These are phyloP conservation scores for Polymixis flavicincta DNA, from an alignment of 2,888 invertebrate genomes.

Conservation along the genomic window DNA sequence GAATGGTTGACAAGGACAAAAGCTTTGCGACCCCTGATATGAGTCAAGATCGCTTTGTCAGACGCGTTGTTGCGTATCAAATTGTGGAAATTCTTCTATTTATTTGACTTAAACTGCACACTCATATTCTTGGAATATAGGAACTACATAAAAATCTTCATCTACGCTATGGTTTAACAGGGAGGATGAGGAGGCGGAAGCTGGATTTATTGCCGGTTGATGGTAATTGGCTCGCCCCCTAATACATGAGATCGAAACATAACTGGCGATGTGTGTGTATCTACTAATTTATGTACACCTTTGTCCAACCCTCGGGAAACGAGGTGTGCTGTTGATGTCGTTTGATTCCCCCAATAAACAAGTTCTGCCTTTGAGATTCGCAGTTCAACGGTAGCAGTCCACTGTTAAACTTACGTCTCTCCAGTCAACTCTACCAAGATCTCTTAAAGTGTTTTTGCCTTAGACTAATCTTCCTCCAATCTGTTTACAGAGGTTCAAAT, in stretches of 20 bases:
- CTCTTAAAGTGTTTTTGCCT: not conserved
- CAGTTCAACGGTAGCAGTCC: not conserved
- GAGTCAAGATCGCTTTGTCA: not conserved
- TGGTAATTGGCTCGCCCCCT: no score
- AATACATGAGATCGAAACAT: no score
- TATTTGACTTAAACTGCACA: not conserved
- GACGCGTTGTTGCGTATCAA: not conserved
- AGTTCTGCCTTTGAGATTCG: not conserved
- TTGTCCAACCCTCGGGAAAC: no score
- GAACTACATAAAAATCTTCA: not conserved
- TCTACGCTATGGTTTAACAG: not conserved
- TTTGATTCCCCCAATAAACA: not conserved
- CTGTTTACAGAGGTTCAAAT: no score
- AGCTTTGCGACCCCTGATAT: not conserved
- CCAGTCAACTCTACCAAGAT: not conserved
- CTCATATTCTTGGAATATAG: not conserved
- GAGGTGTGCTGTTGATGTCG: no score
- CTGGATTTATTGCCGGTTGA: no score
- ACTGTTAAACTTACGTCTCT: not conserved
- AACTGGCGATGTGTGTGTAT: no score
- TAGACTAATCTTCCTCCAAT: no score
- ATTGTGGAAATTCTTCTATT: not conserved
- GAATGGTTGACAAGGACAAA: not conserved
- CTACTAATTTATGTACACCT: no score
- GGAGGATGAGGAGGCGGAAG: not conserved